Evolutionary conservation across 2,113 vertebrate species (phyloP), one percentile per base, ranked within the genome.

Genomic region (Mellivora capensis): DNA sequence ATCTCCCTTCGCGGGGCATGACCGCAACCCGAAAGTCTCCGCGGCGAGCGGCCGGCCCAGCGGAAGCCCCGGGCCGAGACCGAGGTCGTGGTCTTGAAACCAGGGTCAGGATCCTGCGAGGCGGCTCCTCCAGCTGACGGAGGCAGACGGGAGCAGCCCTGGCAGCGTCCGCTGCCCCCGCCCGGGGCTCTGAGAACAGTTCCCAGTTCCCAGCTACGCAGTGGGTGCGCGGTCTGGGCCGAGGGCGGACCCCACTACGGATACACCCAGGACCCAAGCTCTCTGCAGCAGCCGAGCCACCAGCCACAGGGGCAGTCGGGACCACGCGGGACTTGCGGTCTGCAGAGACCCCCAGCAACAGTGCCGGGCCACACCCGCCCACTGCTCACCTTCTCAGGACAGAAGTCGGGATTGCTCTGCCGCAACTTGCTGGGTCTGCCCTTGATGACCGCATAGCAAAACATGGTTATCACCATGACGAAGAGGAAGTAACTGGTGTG

Each of bases 401-500:
- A 99, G 98, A 99, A 99, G 69, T 99, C 99, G 1, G 99, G 98
- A 98, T 98, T 99, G 99, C 95, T 99, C 98, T 99, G 99, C 94
- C 99, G 99, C 94, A 99, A 98, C 98, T 99, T 99, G 98, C 99
- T 99, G 14, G 99, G 99, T 96, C 99, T 99, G 91, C 99, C 99
- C 96, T 99, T 99, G 97, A 99, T 99, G 97, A 99, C 99, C 94
- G 99, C 99, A 95, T 99, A 99, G 99, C 99, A 99, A 99, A 99
- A 99, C 99, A 99, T 99, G 2, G 99, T 99, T 97, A 99, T 99
- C 98, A 99, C 99, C 99, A 99, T 99, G 98, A 99, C 99, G 62
- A 99, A 99, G 90, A 99, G 99, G 98, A 99, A 99, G 98, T 99
- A 99, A 98, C 99, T 99, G 97, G 99, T 99, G 97, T 99, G 99